phyloP scores from a whole-genome alignment of 2,888 invertebrate species.

The Kryphioiulus occultus region DNA sequence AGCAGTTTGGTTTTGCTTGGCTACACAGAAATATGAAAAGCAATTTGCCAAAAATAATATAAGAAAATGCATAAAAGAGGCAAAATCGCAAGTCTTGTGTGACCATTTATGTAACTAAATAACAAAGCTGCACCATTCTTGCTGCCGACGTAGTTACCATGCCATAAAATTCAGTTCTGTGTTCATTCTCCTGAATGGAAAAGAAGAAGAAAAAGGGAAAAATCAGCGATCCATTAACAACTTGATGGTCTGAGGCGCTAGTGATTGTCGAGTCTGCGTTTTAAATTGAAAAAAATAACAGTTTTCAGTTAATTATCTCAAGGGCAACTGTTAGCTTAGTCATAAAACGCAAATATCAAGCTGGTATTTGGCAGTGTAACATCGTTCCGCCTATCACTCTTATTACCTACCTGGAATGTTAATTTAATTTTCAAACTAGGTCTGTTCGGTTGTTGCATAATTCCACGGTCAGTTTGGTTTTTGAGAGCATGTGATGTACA shows the following conservation, averaged over 20 bases:
- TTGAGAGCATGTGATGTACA: no score
- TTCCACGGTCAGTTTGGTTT: no score
- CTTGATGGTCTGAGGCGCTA: neutral
- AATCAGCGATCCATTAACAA: neutral
- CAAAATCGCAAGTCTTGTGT: neutral
- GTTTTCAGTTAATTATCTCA: neutral
- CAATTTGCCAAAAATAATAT: neutral
- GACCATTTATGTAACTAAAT: neutral
- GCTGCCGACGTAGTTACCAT: neutral
- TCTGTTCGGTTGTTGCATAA: neutral
- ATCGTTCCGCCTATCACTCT: neutral
- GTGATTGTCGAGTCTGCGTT: neutral
- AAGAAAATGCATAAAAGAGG: neutral
- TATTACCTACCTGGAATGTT: neutral
- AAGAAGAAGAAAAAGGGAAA: neutral
- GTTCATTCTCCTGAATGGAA: neutral
- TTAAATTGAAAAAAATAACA: neutral
- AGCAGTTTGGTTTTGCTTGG: constrained; percentile 6
- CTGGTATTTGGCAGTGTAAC: neutral
- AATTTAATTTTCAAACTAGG: neutral
- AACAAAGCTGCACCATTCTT: neutral
- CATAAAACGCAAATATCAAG: neutral
- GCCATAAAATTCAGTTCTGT: neutral
- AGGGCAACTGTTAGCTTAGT: constrained; percentile 22
- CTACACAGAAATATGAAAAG: constrained; percentile 7